Conservation (phyloP, 2,113 vertebrate genomes). For the Machaerirhynchus nigripectus region DNA sequence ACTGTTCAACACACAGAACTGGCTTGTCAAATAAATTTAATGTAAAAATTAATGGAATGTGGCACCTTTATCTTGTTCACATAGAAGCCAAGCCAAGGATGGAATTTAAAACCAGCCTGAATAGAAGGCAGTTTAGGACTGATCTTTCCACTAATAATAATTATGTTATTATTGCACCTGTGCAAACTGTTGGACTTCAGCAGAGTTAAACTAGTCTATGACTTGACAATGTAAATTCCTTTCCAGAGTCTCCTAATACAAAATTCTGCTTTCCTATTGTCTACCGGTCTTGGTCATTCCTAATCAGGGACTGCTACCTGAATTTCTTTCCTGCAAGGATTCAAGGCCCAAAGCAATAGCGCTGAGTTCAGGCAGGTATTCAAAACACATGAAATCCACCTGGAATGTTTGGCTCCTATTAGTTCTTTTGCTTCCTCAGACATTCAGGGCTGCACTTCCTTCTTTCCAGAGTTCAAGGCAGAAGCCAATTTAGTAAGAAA, state of each 20-base stretch:
- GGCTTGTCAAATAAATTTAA: not conserved
- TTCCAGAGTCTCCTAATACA: not conserved
- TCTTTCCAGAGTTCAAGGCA: not conserved
- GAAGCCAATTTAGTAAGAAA: not conserved
- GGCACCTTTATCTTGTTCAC: not conserved
- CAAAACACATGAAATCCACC: not conserved
- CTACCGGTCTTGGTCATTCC: not conserved
- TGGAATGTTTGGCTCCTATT: rapidly evolving
- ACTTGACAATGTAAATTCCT: not conserved
- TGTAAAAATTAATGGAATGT: not conserved
- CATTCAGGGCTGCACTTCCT: not conserved
- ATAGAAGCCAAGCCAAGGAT: not conserved
- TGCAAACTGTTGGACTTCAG: not conserved
- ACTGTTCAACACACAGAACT: not conserved
- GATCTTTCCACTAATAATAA: not conserved
- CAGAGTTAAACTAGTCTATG: not conserved
- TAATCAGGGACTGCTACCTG: not conserved
- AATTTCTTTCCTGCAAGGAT: not conserved
- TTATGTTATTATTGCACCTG: not conserved
- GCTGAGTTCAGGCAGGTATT: not conserved
- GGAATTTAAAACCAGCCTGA: not conserved
- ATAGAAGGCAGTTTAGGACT: not conserved
- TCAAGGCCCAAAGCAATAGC: not conserved
- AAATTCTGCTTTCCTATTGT: not conserved
- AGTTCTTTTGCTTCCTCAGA: not conserved